Conservation (phyloP, 2,888 invertebrate genomes). For the Mechanitis messenoides region DNA sequence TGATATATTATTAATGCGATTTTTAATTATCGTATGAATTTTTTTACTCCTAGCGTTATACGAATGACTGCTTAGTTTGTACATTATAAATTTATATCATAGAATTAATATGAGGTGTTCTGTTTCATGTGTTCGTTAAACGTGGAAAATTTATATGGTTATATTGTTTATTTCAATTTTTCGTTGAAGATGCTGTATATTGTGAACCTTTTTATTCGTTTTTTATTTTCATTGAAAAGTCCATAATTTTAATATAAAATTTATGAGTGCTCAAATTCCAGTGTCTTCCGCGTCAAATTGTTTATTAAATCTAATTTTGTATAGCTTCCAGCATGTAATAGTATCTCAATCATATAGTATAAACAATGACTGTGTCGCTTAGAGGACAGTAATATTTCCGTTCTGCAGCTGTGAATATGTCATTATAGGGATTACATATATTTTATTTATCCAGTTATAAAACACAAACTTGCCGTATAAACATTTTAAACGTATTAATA, state of each 20-base stretch:
- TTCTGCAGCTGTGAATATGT: conserved; percentile 70
- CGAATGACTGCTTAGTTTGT: conserved; percentile 75
- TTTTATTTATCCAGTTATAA: conserved; percentile 21
- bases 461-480: conserved; percentile 10
- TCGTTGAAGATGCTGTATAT: conserved; percentile 17
- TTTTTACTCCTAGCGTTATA: conserved; percentile 64
- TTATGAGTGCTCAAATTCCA: conserved; percentile 19
- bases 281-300: conserved; percentile 39
- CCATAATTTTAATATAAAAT: conserved; percentile 1
- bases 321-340: conserved; percentile 47
- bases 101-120: conserved; percentile 54
- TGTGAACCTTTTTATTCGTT: neutral
- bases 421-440: conserved; percentile 39
- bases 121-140: conserved; percentile 49
- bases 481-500: conserved; percentile 7
- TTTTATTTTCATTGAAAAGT: conserved; percentile 3
- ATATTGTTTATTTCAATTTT: conserved; percentile 25
- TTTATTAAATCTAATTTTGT: conserved; percentile 38
- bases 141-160: conserved; percentile 37
- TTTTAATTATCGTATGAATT: conserved; percentile 48
- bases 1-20: conserved; percentile 53
- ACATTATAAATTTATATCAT: conserved; percentile 62
- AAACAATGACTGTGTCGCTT: conserved; percentile 36
- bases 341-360: conserved; percentile 58
- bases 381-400: conserved; percentile 61